These are phyloP conservation scores for Steinernema scapterisci DNA, from an alignment of 2,888 invertebrate genomes.

Conservation along the genomic window DNA sequence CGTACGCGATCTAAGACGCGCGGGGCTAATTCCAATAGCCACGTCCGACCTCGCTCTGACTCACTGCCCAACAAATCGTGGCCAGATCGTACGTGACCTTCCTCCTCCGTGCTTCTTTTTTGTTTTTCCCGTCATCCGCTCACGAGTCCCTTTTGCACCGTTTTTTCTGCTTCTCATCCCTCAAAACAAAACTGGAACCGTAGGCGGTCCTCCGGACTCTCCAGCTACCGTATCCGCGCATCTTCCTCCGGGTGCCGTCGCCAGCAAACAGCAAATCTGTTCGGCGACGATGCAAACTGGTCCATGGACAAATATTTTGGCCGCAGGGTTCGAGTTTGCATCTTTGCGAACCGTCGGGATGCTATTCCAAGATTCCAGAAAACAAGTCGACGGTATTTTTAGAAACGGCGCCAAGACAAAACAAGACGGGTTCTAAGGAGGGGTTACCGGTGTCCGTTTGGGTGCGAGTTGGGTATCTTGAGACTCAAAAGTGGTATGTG, in stretches of 20 bases:
- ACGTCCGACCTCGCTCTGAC: not conserved
- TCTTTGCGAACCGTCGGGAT: not conserved
- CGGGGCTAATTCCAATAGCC: not conserved
- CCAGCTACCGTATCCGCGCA: constrained; percentile 18
- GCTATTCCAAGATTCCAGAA: constrained; percentile 10
- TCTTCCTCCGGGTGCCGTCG: constrained; percentile 19
- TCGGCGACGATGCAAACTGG: not conserved
- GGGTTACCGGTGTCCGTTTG: not conserved
- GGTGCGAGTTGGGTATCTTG: not conserved
- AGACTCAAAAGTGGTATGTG: too few species aligned
- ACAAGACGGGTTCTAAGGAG: not conserved
- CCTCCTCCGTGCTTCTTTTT: not conserved
- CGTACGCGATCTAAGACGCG: not conserved
- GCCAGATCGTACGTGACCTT: constrained; percentile 6
- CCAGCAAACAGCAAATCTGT: constrained; percentile 9
- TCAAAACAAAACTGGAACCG: constrained; percentile 5
- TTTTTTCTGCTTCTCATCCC: not conserved
- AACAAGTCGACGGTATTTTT: constrained; percentile 13
- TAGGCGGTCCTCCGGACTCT: not conserved
- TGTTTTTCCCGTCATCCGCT: not conserved
- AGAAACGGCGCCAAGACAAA: not conserved
- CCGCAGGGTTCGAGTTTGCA: not conserved
- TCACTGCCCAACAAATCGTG: not conserved
- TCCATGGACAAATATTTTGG: constrained; percentile 23
- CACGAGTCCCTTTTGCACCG: constrained; percentile 22